phyloP scores from a whole-genome alignment of 2,888 invertebrate species.

The Sialis fuliginosa region DNA sequence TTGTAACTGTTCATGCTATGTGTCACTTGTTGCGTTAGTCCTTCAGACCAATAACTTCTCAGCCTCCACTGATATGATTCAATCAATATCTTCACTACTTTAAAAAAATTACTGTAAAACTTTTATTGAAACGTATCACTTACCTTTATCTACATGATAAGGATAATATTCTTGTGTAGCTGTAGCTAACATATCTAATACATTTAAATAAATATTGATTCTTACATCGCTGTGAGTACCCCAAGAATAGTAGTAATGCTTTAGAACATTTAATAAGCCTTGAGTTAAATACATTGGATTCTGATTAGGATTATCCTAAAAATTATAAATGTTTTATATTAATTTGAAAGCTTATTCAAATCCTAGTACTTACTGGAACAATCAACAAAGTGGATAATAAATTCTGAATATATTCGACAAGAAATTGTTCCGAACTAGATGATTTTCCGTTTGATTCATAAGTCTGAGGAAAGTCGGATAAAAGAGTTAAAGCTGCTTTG shows the following conservation, averaged over 20 bases:
- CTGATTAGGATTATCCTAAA: slow-evolving; percentile 74
- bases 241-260: slow-evolving; percentile 43
- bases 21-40: no score
- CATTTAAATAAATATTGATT: slow-evolving; percentile 51
- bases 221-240: slow-evolving; percentile 46
- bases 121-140: background rate
- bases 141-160: slow-evolving; percentile 72
- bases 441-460: slow-evolving; percentile 56
- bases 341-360: background rate
- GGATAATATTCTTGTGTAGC: slow-evolving; percentile 68
- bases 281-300: slow-evolving; percentile 68
- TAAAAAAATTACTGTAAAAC: no score
- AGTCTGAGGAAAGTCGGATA: slow-evolving; percentile 58
- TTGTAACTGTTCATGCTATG: no score
- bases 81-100: no score
- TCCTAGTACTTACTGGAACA: slow-evolving; percentile 45
- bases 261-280: slow-evolving; percentile 64
- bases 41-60: no score
- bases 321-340: slow-evolving; percentile 8
- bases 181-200: slow-evolving; percentile 60
- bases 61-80: no score
- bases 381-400: slow-evolving; percentile 68
- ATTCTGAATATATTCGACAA: slow-evolving; percentile 52
- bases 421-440: slow-evolving; percentile 51
- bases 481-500: slow-evolving; percentile 66